Percentiles rank a stretch among this genome's conserved stretches.
Conservation (phyloP, 2,888 invertebrate species). For the Rhyacophila evoluta region DNA sequence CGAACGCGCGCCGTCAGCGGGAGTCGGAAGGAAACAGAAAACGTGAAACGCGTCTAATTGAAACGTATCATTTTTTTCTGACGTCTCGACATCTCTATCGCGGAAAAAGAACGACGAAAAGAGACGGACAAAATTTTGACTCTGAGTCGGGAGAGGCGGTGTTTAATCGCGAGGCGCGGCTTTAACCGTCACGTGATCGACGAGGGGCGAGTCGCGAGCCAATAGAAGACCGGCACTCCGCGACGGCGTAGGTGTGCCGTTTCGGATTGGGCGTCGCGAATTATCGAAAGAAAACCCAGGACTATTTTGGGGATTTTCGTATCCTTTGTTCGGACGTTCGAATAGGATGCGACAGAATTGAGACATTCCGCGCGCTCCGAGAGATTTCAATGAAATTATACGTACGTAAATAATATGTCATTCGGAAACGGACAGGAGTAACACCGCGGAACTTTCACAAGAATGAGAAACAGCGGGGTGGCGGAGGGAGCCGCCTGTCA, state of each 20-base stretch:
- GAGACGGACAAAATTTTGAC: constrained; percentile 33
- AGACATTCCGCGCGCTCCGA: not conserved
- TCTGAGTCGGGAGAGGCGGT: constrained; percentile 23
- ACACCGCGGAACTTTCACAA: not conserved
- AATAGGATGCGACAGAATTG: not conserved
- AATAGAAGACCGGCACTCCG: constrained; percentile 10
- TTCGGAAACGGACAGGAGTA: not conserved
- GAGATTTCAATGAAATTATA: constrained; percentile 8
- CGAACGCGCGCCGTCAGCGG: no score
- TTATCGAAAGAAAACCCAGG: not conserved
- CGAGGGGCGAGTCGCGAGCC: constrained; percentile 7
- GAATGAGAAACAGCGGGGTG: not conserved
- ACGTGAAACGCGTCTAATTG: constrained; percentile 20
- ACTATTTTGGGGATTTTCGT: constrained; percentile 8
- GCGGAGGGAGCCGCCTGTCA: not conserved
- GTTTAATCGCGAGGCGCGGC: constrained; percentile 17
- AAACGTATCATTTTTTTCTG: constrained; percentile 36
- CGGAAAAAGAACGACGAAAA: constrained; percentile 34
- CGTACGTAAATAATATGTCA: not conserved
- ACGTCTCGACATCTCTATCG: constrained; percentile 22
- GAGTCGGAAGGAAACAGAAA: constrained; percentile 1
- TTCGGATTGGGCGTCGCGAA: constrained; percentile 37
- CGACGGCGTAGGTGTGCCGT: constrained; percentile 31
- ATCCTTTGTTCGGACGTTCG: not conserved
- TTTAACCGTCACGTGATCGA: not conserved